Conservation (phyloP, 2,113 vertebrate species). For the Rhodinocichla rosea region DNA sequence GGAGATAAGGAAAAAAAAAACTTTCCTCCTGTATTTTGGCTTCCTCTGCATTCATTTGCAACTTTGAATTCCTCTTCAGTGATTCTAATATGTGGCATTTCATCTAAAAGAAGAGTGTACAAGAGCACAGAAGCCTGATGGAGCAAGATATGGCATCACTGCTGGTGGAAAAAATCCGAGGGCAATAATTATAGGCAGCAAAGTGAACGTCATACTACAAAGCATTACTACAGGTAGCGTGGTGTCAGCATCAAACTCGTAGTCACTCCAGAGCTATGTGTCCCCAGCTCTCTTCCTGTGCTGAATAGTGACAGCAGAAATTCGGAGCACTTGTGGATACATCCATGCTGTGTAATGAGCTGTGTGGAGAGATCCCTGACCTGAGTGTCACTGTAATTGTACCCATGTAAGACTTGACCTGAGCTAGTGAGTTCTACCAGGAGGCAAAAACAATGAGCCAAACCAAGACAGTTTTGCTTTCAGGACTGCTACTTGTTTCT, state of each 20-base stretch:
- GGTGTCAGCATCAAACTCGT: neutral
- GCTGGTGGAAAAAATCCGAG: neutral
- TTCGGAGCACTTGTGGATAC: neutral
- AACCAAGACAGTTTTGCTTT: neutral
- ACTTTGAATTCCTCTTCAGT: neutral
- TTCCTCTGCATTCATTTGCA: neutral
- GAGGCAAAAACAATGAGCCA: neutral
- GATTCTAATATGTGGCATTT: neutral
- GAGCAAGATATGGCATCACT: neutral
- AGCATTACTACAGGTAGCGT: neutral
- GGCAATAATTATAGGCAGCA: neutral
- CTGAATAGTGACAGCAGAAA: neutral
- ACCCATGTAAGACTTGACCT: neutral
- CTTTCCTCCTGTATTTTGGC: neutral
- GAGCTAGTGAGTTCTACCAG: neutral
- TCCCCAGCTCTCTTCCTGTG: neutral
- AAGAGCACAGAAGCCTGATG: neutral
- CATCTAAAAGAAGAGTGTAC: neutral
- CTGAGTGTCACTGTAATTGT: neutral
- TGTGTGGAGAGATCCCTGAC: neutral
- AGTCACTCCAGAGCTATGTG: neutral
- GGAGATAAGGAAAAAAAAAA: neutral
- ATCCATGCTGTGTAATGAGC: rapidly evolving
- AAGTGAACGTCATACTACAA: neutral
- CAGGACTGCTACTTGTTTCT: neutral